These are phyloP conservation scores for Pseudonaja textilis DNA, from an alignment of 2,113 vertebrate species.

Conservation along the genomic window DNA sequence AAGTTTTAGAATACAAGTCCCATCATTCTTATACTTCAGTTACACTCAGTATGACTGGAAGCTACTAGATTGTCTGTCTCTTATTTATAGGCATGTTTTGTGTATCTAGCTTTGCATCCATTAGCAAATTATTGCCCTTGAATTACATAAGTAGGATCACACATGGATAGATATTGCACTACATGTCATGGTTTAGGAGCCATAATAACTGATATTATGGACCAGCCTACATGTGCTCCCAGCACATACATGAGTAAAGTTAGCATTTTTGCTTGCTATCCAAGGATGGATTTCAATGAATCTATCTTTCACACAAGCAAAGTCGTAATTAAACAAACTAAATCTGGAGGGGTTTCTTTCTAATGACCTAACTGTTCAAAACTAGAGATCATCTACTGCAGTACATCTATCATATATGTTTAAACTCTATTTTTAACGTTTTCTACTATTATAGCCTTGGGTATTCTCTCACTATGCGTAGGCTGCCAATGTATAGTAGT, in stretches of 20 bases:
- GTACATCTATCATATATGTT: background rate
- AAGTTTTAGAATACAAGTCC: background rate
- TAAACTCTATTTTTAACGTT: constrained; percentile 1
- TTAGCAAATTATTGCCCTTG: background rate
- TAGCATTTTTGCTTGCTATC: background rate
- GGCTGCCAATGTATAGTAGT: constrained; percentile 14
- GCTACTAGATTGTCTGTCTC: background rate
- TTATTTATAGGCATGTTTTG: background rate
- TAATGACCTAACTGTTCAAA: background rate
- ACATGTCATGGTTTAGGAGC: background rate
- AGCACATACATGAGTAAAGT: background rate
- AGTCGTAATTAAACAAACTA: background rate
- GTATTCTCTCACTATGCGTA: background rate
- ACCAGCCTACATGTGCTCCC: background rate
- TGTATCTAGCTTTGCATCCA: background rate
- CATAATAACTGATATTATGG: background rate
- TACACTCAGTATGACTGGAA: background rate
- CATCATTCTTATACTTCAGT: background rate
- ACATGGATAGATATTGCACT: background rate
- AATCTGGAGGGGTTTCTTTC: background rate
- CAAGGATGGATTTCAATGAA: background rate
- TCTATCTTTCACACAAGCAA: background rate
- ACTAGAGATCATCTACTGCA: background rate
- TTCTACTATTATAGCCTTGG: background rate
- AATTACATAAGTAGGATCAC: background rate